Evolutionary conservation across 2,113 vertebrate genomes (phyloP).

Genomic region (Vombatus ursinus): DNA sequence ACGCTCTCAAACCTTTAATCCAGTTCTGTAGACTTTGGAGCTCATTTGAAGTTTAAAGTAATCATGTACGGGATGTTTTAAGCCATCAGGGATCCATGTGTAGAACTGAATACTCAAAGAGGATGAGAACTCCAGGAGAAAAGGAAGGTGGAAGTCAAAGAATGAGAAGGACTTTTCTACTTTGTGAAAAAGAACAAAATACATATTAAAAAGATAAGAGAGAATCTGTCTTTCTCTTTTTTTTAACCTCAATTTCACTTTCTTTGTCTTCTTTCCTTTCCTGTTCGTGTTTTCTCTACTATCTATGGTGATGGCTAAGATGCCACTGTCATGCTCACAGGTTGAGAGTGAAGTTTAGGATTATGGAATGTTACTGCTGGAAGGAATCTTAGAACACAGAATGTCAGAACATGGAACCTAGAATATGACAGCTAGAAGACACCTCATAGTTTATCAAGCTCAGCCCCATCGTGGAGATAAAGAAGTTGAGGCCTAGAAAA

Average conservation of each 20-base stretch:
- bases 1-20: conserved; percentile 50
- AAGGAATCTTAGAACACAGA: not conserved
- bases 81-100: not conserved
- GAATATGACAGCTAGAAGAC: not conserved
- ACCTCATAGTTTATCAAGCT: not conserved
- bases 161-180: not conserved
- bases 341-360: not conserved
- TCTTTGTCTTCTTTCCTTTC: not conserved
- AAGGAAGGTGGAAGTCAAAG: not conserved
- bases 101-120: not conserved
- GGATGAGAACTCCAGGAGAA: not conserved
- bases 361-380: not conserved
- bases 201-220: not conserved
- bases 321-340: not conserved
- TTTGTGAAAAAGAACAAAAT: not conserved
- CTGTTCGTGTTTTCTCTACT: not conserved
- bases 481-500: too few species aligned
- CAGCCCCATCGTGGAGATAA: not conserved
- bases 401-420: not conserved
- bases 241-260: not conserved
- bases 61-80: not conserved
- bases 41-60: conserved; percentile 58
- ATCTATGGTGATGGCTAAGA: not conserved
- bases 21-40: conserved; percentile 23
- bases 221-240: not conserved